phyloP scores from a whole-genome alignment of 2,797 vertebrate genomes.

The Diglossa cyanea region DNA sequence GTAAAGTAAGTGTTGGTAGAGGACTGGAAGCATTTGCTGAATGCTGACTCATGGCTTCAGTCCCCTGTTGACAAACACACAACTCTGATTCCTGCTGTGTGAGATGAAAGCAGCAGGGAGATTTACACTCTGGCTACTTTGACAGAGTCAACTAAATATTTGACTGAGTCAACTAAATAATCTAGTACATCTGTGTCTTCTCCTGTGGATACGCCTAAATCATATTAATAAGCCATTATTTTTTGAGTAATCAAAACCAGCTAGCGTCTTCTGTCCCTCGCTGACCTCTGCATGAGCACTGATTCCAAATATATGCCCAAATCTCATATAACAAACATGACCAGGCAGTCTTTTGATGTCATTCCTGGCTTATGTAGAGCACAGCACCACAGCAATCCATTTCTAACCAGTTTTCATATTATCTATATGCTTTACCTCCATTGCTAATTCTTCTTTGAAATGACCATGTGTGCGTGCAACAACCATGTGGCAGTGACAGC shows the following conservation, averaged over 20 bases:
- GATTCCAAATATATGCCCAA: background rate
- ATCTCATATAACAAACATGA: background rate
- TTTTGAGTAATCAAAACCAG: background rate
- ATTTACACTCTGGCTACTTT: background rate
- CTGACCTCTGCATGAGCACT: background rate
- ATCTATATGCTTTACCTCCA: background rate
- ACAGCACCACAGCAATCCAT: background rate
- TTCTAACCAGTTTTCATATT: background rate
- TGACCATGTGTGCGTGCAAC: background rate
- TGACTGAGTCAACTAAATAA: constrained; percentile 4
- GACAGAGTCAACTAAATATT: background rate
- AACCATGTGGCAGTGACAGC: background rate
- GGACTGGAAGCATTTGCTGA: background rate
- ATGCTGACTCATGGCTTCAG: constrained; percentile 24
- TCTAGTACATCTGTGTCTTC: background rate
- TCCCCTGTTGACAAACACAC: background rate
- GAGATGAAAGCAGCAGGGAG: background rate
- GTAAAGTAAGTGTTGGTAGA: background rate
- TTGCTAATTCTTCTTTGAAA: background rate
- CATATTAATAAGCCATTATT: background rate
- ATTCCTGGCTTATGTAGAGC: background rate
- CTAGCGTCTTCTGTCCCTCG: background rate
- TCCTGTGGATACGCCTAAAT: background rate
- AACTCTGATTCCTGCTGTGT: background rate
- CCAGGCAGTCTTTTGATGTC: background rate